phyloP scores from a whole-genome alignment of 1,140 invertebrate genomes.

The Nymphalis io region DNA sequence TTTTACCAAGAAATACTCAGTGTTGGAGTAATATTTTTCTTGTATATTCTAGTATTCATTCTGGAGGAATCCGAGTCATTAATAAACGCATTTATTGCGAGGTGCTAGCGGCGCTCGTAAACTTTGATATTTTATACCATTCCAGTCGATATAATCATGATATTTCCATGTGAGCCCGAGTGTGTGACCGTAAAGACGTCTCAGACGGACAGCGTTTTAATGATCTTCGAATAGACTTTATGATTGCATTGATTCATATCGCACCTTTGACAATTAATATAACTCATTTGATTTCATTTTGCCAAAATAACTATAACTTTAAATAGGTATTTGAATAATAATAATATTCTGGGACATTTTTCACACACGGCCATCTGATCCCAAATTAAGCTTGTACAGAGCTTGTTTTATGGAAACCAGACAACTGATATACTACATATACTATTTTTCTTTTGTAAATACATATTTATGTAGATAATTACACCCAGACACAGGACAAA shows the following conservation, averaged over 20 bases:
- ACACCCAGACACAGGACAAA: no score
- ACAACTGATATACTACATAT: no score
- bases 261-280: neutral
- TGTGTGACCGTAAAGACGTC: slow-evolving; percentile 28
- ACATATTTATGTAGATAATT: no score
- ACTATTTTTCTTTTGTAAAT: no score
- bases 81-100: slow-evolving; percentile 54
- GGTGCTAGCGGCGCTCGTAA: slow-evolving; percentile 42
- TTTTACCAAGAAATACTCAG: slow-evolving; percentile 6
- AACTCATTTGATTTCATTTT: neutral
- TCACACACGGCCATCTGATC: no score
- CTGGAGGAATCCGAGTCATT: slow-evolving; percentile 40
- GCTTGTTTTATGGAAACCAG: no score
- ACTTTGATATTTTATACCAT: slow-evolving; percentile 48
- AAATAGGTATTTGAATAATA: no score
- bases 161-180: slow-evolving; percentile 41
- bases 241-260: neutral
- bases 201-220: slow-evolving; percentile 20
- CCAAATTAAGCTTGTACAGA: no score
- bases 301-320: no score
- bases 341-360: no score
- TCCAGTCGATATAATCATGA: slow-evolving; percentile 50
- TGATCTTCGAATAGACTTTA: slow-evolving; percentile 10
- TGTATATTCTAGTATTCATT: slow-evolving; percentile 28
- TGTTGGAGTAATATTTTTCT: slow-evolving; percentile 18